These are phyloP conservation scores for Cariama cristata DNA, from an alignment of 2,113 vertebrate species.

Conservation along the genomic window DNA sequence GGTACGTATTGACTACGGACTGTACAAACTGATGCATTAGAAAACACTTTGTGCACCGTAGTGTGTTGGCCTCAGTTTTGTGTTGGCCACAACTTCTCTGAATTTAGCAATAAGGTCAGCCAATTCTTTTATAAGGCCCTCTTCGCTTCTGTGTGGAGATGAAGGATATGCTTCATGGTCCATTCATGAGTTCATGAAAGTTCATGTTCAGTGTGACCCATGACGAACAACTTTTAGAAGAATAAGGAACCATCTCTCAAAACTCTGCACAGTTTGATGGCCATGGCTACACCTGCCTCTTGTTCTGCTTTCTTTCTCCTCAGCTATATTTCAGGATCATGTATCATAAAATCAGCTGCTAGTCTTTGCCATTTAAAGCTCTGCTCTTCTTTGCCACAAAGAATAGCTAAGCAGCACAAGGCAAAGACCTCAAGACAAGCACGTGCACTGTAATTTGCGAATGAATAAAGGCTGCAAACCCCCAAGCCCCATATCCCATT, in stretches of 20 bases:
- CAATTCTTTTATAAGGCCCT: neutral
- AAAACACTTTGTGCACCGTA: neutral
- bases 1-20: neutral
- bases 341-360: neutral
- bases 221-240: neutral
- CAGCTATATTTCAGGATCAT: neutral
- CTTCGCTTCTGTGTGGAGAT: neutral
- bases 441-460: neutral
- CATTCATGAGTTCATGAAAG: neutral
- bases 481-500: slow-evolving; percentile 9
- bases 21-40: neutral
- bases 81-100: neutral
- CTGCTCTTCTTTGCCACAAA: neutral
- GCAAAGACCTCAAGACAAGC: neutral
- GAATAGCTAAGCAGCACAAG: neutral
- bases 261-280: neutral
- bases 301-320: neutral
- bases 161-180: neutral
- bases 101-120: neutral
- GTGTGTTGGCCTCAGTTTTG: neutral
- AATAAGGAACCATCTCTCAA: neutral
- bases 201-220: neutral
- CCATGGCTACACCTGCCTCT: neutral
- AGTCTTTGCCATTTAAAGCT: slow-evolving; percentile 8
- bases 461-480: slow-evolving; percentile 10